Evolutionary conservation across 2,797 vertebrate genomes (phyloP).

Genomic region (Aphelocoma californica): DNA sequence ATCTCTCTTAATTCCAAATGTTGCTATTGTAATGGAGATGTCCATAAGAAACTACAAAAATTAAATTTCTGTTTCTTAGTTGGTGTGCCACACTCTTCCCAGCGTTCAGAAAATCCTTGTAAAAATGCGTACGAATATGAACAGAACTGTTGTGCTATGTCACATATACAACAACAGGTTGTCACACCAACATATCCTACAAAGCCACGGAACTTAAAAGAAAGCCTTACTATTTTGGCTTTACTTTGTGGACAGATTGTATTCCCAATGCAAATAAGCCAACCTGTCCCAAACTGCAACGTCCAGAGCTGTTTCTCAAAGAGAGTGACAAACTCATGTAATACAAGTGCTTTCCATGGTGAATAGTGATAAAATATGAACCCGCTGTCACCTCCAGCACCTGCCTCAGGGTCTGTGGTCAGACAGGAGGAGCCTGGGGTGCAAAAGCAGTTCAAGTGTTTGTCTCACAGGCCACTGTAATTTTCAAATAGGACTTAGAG

Average conservation of each 20-base stretch:
- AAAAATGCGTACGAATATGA: neutral
- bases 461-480: neutral
- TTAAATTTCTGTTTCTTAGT: neutral
- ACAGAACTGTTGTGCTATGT: neutral
- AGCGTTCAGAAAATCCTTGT: neutral
- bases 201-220: neutral
- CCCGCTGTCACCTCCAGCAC: neutral
- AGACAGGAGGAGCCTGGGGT: neutral
- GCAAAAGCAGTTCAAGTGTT: neutral
- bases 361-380: neutral
- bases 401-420: neutral
- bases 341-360: neutral
- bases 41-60: neutral
- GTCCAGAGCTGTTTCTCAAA: neutral
- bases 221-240: neutral
- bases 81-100: neutral
- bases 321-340: accelerated
- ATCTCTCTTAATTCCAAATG: neutral
- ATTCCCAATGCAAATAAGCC: neutral
- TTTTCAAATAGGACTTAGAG: neutral
- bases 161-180: neutral
- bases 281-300: neutral
- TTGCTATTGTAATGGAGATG: neutral
- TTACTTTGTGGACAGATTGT: neutral
- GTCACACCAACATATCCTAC: neutral